These are phyloP conservation scores for Equus quagga DNA, from an alignment of 2,113 vertebrate species.

Conservation along the genomic window DNA sequence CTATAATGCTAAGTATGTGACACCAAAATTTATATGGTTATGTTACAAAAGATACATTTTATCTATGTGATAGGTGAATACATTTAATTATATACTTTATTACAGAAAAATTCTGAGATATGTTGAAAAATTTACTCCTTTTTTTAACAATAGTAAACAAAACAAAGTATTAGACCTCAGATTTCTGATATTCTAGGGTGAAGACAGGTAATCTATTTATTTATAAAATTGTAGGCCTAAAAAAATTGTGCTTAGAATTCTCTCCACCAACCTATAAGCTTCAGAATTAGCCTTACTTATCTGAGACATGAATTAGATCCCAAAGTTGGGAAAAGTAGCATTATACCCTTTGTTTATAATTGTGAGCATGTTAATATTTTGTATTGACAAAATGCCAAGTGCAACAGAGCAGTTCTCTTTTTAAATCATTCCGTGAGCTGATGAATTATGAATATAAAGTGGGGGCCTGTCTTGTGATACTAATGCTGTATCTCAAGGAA, in stretches of 20 bases:
- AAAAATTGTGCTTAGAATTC: neutral
- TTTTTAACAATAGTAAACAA: neutral
- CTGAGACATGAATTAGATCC: neutral
- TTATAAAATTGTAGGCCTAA: neutral
- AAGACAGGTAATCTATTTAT: neutral
- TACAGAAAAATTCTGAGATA: neutral
- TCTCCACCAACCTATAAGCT: neutral
- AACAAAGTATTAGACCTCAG: neutral
- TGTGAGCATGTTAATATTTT: neutral
- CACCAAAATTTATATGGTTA: neutral
- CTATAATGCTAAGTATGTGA: neutral
- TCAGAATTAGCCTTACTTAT: neutral
- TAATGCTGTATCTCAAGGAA: slow-evolving; percentile 16
- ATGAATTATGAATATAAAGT: slow-evolving; percentile 57
- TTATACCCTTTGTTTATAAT: neutral
- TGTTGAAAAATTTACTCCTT: neutral
- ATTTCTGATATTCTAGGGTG: neutral
- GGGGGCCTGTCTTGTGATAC: neutral
- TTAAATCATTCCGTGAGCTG: neutral
- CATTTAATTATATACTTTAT: neutral
- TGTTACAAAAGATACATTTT: neutral
- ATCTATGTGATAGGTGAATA: neutral
- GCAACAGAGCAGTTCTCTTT: neutral
- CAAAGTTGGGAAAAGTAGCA: neutral
- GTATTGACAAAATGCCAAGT: neutral